A percentile compares a stretch with the other conserved stretches of the same genome.
These are phyloP conservation scores for Girardinichthys multiradiatus DNA, from an alignment of 2,113 vertebrate species.

Conservation along the genomic window DNA sequence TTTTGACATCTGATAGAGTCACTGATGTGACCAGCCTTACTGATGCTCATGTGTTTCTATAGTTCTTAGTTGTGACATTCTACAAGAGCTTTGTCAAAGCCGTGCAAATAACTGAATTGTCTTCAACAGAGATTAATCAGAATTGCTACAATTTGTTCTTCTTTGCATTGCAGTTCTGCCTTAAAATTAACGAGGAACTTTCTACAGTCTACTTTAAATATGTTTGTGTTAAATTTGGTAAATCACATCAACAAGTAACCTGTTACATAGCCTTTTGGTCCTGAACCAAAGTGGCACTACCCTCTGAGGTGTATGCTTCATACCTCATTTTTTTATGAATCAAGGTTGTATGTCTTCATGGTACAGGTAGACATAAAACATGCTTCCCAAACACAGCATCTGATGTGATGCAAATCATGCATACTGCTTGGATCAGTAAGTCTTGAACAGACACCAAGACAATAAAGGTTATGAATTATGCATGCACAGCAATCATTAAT, in stretches of 20 bases:
- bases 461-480: constrained; percentile 37
- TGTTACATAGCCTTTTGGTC: constrained; percentile 51
- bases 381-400: constrained; percentile 29
- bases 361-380: constrained; percentile 12
- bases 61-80: constrained; percentile 21
- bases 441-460: constrained; percentile 20
- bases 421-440: constrained; percentile 20
- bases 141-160: constrained; percentile 35
- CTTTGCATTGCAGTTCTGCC: constrained; percentile 51
- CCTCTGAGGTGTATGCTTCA: constrained; percentile 22
- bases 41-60: constrained; percentile 36
- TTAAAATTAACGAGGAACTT: constrained; percentile 46
- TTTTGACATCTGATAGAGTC: constrained; percentile 40
- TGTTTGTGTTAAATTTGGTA: constrained; percentile 56
- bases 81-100: constrained; percentile 31
- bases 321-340: constrained; percentile 18
- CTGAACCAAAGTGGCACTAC: constrained; percentile 29
- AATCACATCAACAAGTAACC: constrained; percentile 18
- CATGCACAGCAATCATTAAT: constrained; percentile 11
- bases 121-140: constrained; percentile 4
- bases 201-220: constrained; percentile 48
- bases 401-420: constrained; percentile 36
- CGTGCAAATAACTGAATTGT: constrained; percentile 13
- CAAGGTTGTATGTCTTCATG: constrained; percentile 22
- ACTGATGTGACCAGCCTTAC: constrained; percentile 56